Evolutionary conservation across 2,797 vertebrate species (phyloP).

Genomic region (Craterocephalus amniculus): DNA sequence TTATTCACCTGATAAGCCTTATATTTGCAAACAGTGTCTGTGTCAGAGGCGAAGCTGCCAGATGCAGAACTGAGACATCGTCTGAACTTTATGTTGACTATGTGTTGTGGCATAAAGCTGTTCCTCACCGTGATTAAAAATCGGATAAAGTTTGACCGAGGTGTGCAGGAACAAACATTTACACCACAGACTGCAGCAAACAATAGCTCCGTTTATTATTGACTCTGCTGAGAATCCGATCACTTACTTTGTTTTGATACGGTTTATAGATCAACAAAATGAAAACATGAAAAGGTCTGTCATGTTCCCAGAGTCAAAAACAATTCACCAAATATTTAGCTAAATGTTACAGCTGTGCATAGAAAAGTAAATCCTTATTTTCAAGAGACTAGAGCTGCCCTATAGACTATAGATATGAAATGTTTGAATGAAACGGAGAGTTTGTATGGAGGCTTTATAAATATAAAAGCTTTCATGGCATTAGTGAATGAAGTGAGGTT

Average conservation of each 20-base stretch:
- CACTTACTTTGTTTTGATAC: no score
- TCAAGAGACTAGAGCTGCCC: background rate
- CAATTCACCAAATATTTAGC: background rate
- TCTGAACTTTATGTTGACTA: background rate
- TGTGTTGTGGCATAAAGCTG: slow-evolving; percentile 1
- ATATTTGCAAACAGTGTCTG: background rate
- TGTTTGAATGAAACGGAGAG: no score
- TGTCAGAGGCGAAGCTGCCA: background rate
- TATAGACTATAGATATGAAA: background rate
- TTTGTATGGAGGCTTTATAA: no score
- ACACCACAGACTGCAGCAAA: no score
- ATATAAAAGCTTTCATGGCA: no score
- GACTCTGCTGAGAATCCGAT: no score
- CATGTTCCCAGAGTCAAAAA: background rate
- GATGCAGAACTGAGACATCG: background rate
- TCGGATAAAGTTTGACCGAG: no score
- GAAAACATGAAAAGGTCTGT: background rate
- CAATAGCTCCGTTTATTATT: no score
- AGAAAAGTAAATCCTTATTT: background rate
- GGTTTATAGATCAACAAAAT: background rate
- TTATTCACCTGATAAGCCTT: background rate
- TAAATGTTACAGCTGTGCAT: background rate
- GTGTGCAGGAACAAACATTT: background rate
- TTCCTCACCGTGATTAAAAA: no score
- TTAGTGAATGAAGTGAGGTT: background rate